These are phyloP conservation scores for Caenorhabditis uteleia DNA, from an alignment of 2,888 invertebrate genomes.

Conservation along the genomic window DNA sequence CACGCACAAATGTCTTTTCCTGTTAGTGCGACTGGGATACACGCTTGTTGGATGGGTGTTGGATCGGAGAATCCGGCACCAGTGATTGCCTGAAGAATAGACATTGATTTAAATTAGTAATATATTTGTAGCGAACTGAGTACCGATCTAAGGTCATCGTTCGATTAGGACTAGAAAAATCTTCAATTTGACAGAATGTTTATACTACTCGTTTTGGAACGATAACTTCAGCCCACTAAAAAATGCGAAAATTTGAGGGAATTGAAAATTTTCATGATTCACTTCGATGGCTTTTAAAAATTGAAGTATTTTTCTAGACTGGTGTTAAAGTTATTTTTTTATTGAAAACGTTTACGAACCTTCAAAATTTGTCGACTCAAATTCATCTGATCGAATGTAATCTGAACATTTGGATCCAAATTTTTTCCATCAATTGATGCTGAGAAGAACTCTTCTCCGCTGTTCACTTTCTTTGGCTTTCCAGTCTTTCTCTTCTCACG, in stretches of 20 bases:
- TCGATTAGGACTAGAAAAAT: background rate
- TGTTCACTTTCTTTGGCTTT: constrained; percentile 26
- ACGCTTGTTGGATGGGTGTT: constrained; percentile 93
- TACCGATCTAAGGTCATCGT: background rate
- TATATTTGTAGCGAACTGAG: background rate
- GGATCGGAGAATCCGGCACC: constrained; percentile 88
- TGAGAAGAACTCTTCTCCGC: constrained; percentile 43
- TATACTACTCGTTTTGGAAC: no score
- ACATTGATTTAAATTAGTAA: background rate
- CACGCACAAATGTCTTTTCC: constrained; percentile 96
- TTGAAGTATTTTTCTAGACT: background rate
- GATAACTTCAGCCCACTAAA: no score
- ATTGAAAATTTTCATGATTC: no score
- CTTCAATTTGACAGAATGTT: background rate
- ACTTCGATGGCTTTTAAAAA: no score
- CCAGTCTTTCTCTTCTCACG: constrained; percentile 51
- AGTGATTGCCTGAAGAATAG: constrained; percentile 84
- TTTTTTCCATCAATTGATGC: constrained; percentile 41
- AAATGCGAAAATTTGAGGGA: no score
- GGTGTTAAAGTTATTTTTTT: background rate
- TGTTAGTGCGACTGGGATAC: constrained; percentile 89
- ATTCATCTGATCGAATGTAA: constrained; percentile 85
- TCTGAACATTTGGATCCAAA: constrained; percentile 30
- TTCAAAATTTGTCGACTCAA: constrained; percentile 88
- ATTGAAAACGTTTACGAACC: constrained; percentile 76